Evolutionary conservation across 30 jellyfish, hydroid and myxozoan genomes (phyloP).

Genomic region (Chrysaora quinquecirrha): DNA sequence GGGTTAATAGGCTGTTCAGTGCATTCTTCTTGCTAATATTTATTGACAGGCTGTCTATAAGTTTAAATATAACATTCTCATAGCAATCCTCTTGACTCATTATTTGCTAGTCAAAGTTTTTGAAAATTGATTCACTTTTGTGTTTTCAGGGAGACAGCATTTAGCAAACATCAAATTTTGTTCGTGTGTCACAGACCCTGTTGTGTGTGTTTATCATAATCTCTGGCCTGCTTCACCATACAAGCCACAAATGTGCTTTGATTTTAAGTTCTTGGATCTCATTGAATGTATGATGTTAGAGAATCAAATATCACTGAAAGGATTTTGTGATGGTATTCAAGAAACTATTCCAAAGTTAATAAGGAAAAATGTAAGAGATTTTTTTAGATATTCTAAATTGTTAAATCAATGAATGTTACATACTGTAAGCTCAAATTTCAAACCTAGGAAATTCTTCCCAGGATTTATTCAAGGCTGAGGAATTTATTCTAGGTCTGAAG

Average conservation of each 20-base stretch:
- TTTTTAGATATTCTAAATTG: not conserved
- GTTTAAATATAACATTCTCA: no score
- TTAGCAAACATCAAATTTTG: no score
- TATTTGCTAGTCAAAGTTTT: no score
- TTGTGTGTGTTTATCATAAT: not conserved
- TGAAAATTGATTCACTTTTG: no score
- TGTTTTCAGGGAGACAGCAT: slow-evolving; percentile 25
- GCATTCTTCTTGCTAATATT: no score
- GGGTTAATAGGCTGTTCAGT: no score
- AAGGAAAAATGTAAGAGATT: slow-evolving; percentile 4
- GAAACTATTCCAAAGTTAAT: slow-evolving; percentile 16
- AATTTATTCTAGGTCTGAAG: not conserved
- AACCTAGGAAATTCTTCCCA: not conserved
- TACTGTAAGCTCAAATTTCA: not conserved
- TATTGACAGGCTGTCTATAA: no score
- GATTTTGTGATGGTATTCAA: slow-evolving; percentile 22
- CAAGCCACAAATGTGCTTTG: slow-evolving; percentile 26
- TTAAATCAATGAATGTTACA: no score
- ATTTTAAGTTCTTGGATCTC: slow-evolving; percentile 1
- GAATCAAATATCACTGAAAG: slow-evolving; percentile 19
- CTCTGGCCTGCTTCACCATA: slow-evolving; percentile 32
- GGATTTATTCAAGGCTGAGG: not conserved
- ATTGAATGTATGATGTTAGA: not conserved
- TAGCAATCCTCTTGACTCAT: no score
- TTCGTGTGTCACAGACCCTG: not conserved